phyloP scores from a whole-genome alignment of 1,140 invertebrate species.

The Drosophila triauraria region DNA sequence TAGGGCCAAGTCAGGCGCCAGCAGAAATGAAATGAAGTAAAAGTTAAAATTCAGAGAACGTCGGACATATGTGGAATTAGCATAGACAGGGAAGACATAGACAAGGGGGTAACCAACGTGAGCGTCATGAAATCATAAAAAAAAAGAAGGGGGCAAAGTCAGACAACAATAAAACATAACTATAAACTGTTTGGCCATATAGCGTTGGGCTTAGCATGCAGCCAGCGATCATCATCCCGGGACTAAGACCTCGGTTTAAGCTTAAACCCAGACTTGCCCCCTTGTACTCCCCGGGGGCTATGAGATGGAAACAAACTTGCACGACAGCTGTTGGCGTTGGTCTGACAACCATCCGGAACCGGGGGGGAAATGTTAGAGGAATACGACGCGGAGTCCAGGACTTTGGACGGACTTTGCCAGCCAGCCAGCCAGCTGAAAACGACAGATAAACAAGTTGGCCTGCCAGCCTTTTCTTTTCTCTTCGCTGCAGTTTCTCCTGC shows the following conservation, averaged over 20 bases:
- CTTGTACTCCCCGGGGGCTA: conserved; percentile 10
- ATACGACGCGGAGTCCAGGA: conserved; percentile 27
- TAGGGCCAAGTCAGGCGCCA: conserved; percentile 38
- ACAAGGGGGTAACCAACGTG: conserved; percentile 31
- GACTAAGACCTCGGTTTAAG: conserved; percentile 36
- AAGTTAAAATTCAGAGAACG: conserved; percentile 62
- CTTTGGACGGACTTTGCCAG: conserved; percentile 47
- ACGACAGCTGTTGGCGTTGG: conserved; percentile 76
- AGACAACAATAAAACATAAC: conserved; percentile 64
- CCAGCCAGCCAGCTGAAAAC: conserved; percentile 67
- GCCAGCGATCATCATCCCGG: conserved; percentile 38
- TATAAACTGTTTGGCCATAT: conserved; percentile 56
- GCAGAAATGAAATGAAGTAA: conserved; percentile 13
- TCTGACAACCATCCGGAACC: conserved; percentile 54
- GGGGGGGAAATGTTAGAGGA: conserved; percentile 34
- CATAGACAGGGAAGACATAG: conserved; percentile 46
- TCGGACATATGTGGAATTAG: conserved; percentile 61
- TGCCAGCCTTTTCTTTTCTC: conserved; percentile 29
- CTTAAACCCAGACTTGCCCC: conserved; percentile 6
- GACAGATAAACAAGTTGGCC: conserved; percentile 74
- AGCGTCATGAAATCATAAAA: conserved; percentile 44
- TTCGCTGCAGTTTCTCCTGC: conserved; percentile 11
- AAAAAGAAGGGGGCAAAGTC: conserved; percentile 12
- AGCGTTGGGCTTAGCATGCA: conserved; percentile 56
- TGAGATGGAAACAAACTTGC: conserved; percentile 63